phyloP scores from a whole-genome alignment of 37 sponge, comb jelly and placozoan genomes.

The Haliclona indistincta region DNA sequence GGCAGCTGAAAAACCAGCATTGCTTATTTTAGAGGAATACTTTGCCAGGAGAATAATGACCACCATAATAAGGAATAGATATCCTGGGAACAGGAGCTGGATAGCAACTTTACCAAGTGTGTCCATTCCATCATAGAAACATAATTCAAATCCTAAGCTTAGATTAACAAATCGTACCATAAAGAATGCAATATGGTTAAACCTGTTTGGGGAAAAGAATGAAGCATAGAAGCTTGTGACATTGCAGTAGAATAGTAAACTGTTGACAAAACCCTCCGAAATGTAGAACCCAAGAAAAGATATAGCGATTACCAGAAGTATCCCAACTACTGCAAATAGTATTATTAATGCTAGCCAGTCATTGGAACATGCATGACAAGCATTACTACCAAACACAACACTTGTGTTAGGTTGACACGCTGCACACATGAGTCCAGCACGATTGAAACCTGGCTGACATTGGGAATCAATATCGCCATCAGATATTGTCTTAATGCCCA shows the following conservation, averaged over 20 bases:
- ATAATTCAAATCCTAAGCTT: conserved; percentile 23
- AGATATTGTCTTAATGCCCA: background rate
- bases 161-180: conserved; percentile 6
- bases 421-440: conserved; percentile 40
- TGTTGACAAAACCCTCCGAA: conserved; percentile 46
- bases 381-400: conserved; percentile 44
- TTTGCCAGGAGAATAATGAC: conserved; percentile 9
- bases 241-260: conserved; percentile 44
- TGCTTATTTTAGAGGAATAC: background rate
- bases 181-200: background rate
- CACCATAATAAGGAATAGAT: conserved; percentile 39
- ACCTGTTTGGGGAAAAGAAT: background rate
- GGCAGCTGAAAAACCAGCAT: conserved; percentile 20
- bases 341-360: background rate
- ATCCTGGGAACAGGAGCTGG: conserved; percentile 41
- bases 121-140: conserved; percentile 54
- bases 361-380: conserved; percentile 31
- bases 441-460: conserved; percentile 21
- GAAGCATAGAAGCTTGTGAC: background rate
- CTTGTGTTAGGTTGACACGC: conserved; percentile 29
- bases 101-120: conserved; percentile 24
- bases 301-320: conserved; percentile 22
- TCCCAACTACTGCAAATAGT: conserved; percentile 20
- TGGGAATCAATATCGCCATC: conserved; percentile 12
- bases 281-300: conserved; percentile 27